A percentile compares a stretch with the other conserved stretches of the same genome.
Evolutionary conservation across 2,888 invertebrate species (phyloP).

Genomic region (Epistrophe eligans): DNA sequence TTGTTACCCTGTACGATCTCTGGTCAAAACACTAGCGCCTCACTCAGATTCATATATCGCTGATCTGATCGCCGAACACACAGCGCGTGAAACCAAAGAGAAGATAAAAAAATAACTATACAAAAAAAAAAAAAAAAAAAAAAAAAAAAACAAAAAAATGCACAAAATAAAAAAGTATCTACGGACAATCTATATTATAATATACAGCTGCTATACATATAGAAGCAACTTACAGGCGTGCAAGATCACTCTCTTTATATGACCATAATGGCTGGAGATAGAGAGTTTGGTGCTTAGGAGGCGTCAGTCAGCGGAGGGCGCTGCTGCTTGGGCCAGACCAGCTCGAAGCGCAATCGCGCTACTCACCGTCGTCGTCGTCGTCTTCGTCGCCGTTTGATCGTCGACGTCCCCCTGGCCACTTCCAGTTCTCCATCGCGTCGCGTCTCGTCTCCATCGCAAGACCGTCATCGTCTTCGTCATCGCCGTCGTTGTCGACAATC

Average conservation of each 20-base stretch:
- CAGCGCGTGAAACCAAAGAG: conserved; percentile 55
- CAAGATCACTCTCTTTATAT: conserved; percentile 72
- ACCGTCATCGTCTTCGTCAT: conserved; percentile 43
- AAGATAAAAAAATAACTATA: conserved; percentile 32
- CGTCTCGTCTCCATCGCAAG: conserved; percentile 24
- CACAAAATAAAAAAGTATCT: conserved; percentile 61
- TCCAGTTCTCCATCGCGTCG: conserved; percentile 34
- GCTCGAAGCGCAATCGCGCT: conserved; percentile 57
- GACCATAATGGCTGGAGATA: conserved; percentile 36
- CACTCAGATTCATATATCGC: conserved; percentile 53
- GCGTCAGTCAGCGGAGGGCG: conserved; percentile 21
- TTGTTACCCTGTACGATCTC: conserved; percentile 62
- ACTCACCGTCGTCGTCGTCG: conserved; percentile 33
- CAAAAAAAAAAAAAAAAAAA: conserved; percentile 52
- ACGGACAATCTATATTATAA: conserved; percentile 46
- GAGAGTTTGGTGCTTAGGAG: conserved; percentile 11
- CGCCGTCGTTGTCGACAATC: conserved; percentile 61
- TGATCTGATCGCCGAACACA: conserved; percentile 47
- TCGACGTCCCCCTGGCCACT: conserved; percentile 24
- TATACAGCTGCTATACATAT: conserved; percentile 1
- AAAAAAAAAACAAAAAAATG: conserved; percentile 56
- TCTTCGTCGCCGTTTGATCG: conserved; percentile 64
- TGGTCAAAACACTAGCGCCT: conserved; percentile 75
- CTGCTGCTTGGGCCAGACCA: conserved; percentile 18
- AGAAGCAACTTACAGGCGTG: conserved; percentile 37